phyloP scores from a whole-genome alignment of 1,140 invertebrate genomes.

The Hetaerina americana region DNA sequence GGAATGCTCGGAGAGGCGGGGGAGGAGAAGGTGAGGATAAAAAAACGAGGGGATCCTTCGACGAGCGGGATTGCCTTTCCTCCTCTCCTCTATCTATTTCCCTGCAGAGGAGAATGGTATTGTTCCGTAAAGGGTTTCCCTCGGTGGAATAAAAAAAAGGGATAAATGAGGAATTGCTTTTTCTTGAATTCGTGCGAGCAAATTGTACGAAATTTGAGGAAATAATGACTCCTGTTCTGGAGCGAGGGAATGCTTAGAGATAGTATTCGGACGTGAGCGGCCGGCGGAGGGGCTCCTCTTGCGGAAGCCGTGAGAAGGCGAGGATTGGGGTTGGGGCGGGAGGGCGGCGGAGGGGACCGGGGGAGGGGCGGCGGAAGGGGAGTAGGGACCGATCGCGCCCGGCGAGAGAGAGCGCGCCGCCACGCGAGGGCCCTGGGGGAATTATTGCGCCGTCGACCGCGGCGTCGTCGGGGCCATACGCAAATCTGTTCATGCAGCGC shows the following conservation, averaged over 20 bases:
- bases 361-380: too few relatives aligned
- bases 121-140: neutral
- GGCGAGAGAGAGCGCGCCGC: too few relatives aligned
- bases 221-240: neutral
- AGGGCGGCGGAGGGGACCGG: too few relatives aligned
- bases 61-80: neutral
- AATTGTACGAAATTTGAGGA: neutral
- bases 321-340: too few relatives aligned
- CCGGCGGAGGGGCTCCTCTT: neutral
- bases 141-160: neutral
- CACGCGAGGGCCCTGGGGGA: too few relatives aligned
- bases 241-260: neutral
- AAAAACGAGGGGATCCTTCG: neutral
- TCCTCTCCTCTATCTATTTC: too few relatives aligned
- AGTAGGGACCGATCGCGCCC: too few relatives aligned
- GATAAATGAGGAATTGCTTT: neutral
- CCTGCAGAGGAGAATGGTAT: neutral
- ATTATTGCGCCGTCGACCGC: too few relatives aligned
- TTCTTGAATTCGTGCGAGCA: neutral
- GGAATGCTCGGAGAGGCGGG: neutral
- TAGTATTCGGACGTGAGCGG: neutral
- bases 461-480: too few relatives aligned
- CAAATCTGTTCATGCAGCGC: too few relatives aligned
- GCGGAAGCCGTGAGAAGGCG: neutral
- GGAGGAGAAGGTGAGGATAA: neutral